Percentiles rank a stretch among this genome's conserved stretches.
Conservation (phyloP, 2,113 vertebrate species). For the Ailurus styani region DNA sequence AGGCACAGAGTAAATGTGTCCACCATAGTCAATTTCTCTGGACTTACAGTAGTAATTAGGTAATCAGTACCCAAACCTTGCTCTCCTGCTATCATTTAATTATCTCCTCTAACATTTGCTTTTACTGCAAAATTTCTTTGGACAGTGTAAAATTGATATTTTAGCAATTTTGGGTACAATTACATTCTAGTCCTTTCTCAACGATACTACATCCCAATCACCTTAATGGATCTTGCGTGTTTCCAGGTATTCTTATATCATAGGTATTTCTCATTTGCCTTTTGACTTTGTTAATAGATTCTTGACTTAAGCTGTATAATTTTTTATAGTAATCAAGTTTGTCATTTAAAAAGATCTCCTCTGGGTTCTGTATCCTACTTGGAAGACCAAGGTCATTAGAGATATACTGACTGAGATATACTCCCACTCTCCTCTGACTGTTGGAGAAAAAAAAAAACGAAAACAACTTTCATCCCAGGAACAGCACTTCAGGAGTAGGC, state of each 20-base stretch:
- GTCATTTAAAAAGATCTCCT: neutral
- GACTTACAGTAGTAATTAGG: neutral
- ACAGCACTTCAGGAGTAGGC: neutral
- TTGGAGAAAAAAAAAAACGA: neutral
- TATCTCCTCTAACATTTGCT: neutral
- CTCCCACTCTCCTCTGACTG: too few relatives aligned
- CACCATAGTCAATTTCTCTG: neutral
- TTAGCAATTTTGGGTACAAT: neutral
- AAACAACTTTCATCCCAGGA: neutral
- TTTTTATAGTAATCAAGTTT: neutral
- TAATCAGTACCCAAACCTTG: neutral
- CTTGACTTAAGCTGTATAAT: neutral
- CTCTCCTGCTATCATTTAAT: neutral
- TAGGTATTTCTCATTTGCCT: neutral
- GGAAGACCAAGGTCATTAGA: neutral
- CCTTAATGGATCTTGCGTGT: neutral
- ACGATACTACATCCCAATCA: neutral
- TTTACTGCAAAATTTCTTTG: neutral
- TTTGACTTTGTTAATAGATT: neutral
- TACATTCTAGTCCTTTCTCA: neutral
- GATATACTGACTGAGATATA: too few relatives aligned
- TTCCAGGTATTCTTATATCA: neutral
- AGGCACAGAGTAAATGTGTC: neutral
- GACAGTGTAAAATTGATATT: neutral
- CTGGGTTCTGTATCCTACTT: neutral